These are phyloP conservation scores for Parazoanthus atlanticus DNA, from an alignment of 92 coral and sea anemone species.

Conservation along the genomic window DNA sequence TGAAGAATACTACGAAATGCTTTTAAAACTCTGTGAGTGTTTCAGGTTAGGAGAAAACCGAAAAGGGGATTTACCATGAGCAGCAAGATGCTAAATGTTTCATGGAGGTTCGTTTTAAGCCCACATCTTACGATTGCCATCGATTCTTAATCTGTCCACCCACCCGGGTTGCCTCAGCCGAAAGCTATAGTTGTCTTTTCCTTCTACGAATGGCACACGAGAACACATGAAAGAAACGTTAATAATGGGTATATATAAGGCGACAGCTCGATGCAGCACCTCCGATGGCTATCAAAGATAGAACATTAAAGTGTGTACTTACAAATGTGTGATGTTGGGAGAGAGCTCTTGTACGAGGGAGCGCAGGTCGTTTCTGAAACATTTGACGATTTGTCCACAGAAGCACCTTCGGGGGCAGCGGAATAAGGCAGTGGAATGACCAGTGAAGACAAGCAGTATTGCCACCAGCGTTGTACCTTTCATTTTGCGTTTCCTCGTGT, in stretches of 20 bases:
- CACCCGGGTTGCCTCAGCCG: background rate
- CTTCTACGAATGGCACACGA: background rate
- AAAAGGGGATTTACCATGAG: background rate
- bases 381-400: constrained; percentile 67
- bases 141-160: background rate
- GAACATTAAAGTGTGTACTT: constrained; percentile 58
- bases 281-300: background rate
- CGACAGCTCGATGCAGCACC: background rate
- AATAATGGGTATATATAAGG: background rate
- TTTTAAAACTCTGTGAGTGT: background rate
- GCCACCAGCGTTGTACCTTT: constrained; percentile 24
- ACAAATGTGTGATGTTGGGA: constrained; percentile 80
- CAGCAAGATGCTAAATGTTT: background rate
- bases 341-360: constrained; percentile 73
- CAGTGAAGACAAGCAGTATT: constrained; percentile 11
- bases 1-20: background rate
- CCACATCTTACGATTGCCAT: background rate
- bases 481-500: constrained; percentile 7
- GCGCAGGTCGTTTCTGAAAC: constrained; percentile 68
- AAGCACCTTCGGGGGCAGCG: constrained; percentile 72
- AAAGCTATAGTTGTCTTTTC: background rate
- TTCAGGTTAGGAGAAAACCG: background rate
- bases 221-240: constrained; percentile 17
- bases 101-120: background rate
- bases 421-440: constrained; percentile 30